These are phyloP conservation scores for Botrylloides violaceus DNA, from an alignment of 23 tunicate species.

Conservation along the genomic window DNA sequence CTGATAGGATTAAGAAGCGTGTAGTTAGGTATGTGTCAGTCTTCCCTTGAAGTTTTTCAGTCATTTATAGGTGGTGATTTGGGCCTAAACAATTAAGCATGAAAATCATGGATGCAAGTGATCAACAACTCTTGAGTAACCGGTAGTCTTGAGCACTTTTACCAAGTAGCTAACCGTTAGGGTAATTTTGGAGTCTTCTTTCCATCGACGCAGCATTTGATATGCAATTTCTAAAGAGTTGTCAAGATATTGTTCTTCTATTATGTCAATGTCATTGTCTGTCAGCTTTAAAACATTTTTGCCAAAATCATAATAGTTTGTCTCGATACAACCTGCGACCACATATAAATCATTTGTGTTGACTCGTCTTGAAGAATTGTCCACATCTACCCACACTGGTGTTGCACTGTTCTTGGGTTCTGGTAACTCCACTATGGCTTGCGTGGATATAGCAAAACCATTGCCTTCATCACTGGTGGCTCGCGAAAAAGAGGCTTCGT, in stretches of 20 bases:
- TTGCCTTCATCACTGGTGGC: too few species aligned
- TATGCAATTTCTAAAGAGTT: conserved; percentile 7
- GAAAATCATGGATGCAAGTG: too few species aligned
- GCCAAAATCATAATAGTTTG: conserved; percentile 8
- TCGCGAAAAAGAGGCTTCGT: background rate
- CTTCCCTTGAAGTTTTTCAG: too few species aligned
- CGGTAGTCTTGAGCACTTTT: background rate
- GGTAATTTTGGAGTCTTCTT: background rate
- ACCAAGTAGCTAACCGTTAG: background rate
- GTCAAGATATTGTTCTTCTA: background rate
- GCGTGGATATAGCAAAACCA: background rate
- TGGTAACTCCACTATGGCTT: background rate
- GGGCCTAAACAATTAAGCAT: too few species aligned
- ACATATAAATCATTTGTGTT: background rate
- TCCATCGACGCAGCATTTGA: conserved; percentile 23
- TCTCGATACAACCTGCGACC: conserved; percentile 3
- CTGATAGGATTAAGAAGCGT: too few species aligned
- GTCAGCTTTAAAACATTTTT: background rate
- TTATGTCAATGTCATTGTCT: conserved; percentile 1
- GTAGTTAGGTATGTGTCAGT: too few species aligned
- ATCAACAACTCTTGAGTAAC: background rate
- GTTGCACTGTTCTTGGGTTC: background rate
- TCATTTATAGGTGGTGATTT: too few species aligned
- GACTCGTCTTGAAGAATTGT: background rate
- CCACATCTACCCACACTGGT: background rate